A percentile compares a stretch with the other conserved stretches of the same genome.
Conservation (phyloP, 2,797 vertebrate genomes). For the Cyprinodon diabolis region DNA sequence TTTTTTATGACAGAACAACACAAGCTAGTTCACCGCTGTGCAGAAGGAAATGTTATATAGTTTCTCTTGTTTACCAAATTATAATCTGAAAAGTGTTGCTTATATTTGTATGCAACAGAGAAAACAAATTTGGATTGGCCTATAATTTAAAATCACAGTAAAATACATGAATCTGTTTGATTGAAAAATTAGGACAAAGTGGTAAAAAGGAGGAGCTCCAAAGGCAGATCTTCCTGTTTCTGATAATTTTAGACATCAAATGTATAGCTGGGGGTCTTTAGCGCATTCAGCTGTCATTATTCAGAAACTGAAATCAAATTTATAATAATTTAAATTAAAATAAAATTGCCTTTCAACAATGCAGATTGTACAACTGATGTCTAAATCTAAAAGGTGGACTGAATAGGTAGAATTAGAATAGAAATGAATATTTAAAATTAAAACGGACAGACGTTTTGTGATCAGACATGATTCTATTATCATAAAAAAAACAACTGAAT, state of each 20-base stretch:
- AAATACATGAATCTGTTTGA: not conserved
- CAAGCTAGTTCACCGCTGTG: not conserved
- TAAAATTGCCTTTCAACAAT: not conserved
- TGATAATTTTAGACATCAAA: not conserved
- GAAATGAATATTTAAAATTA: not conserved
- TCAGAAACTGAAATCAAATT: not conserved
- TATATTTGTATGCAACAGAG: too few species aligned
- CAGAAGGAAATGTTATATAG: not conserved
- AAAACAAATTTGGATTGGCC: not conserved
- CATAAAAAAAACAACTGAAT: not conserved
- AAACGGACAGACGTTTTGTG: not conserved
- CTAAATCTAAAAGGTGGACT: too few species aligned
- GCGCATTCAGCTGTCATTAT: not conserved
- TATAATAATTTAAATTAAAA: not conserved
- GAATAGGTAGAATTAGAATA: not conserved
- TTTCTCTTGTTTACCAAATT: not conserved
- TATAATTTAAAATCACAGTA: not conserved
- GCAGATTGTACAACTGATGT: not conserved
- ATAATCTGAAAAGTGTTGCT: not conserved
- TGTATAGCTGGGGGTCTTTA: too few species aligned
- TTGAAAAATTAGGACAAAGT: not conserved
- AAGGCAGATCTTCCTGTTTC: not conserved
- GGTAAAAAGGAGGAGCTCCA: not conserved
- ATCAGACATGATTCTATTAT: too few species aligned
- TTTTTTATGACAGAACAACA: not conserved